These are phyloP conservation scores for Chromis chromis DNA, from an alignment of 2,797 vertebrate genomes.

Conservation along the genomic window DNA sequence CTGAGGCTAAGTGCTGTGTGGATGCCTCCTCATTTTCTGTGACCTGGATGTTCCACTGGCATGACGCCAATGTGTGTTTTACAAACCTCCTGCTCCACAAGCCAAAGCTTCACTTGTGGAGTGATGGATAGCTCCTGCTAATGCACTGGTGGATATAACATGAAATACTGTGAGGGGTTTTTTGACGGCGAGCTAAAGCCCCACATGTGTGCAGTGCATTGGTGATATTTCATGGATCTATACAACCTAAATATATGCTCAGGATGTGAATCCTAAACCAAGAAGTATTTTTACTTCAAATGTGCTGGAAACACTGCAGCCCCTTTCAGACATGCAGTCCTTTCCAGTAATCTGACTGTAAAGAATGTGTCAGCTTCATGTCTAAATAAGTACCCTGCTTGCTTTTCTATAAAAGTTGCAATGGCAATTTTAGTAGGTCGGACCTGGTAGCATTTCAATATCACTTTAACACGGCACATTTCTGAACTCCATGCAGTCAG, in stretches of 20 bases:
- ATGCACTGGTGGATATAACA: slow-evolving; percentile 31
- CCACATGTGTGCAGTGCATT: not conserved
- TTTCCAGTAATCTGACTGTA: too few species aligned
- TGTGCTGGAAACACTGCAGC: too few species aligned
- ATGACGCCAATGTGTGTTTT: slow-evolving; percentile 51
- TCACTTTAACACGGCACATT: too few species aligned
- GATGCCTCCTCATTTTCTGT: slow-evolving; percentile 43
- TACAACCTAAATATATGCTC: not conserved
- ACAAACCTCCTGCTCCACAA: slow-evolving; percentile 34
- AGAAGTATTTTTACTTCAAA: not conserved
- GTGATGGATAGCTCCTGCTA: slow-evolving; percentile 51
- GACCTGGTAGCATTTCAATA: too few species aligned
- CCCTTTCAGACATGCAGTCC: too few species aligned
- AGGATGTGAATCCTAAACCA: not conserved
- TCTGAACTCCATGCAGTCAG: too few species aligned
- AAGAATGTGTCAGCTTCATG: too few species aligned
- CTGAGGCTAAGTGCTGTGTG: slow-evolving; percentile 50
- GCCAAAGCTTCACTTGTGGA: slow-evolving; percentile 31
- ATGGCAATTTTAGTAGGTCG: too few species aligned
- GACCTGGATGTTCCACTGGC: slow-evolving; percentile 64
- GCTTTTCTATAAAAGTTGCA: too few species aligned
- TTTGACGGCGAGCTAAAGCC: slow-evolving; percentile 9
- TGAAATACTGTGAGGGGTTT: slow-evolving; percentile 14
- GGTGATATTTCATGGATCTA: slow-evolving; percentile 10
- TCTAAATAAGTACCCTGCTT: too few species aligned